Percentiles rank a stretch among this genome's conserved stretches.
Conservation (phyloP, 2,888 invertebrate species). For the Caenorhabditis angaria region DNA sequence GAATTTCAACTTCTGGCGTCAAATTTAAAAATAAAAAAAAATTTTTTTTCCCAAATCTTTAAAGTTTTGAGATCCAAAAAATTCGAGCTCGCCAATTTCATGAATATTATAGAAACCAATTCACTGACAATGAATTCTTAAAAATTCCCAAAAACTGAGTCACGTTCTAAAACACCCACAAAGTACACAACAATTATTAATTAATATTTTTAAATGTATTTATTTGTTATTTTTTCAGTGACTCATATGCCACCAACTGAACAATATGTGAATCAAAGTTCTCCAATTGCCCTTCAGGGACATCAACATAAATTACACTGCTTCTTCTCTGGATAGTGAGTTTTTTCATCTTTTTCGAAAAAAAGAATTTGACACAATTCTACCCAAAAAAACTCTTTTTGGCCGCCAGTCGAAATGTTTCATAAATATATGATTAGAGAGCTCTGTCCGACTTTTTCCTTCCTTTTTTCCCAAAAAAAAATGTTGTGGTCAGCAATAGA, state of each 20-base stretch:
- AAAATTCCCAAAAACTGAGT: not conserved
- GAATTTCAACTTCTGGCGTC: too few relatives aligned
- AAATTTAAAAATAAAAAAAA: too few relatives aligned
- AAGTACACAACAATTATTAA: too few relatives aligned
- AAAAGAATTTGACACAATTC: too few relatives aligned
- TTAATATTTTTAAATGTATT: too few relatives aligned
- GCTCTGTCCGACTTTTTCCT: constrained; percentile 17
- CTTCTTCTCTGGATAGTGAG: constrained; percentile 75
- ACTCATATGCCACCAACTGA: constrained; percentile 54
- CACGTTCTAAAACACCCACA: not conserved
- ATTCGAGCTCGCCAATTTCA: too few relatives aligned
- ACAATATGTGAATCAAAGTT: constrained; percentile 71
- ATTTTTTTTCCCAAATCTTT: too few relatives aligned
- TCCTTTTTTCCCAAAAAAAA: constrained; percentile 10
- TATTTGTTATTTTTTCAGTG: constrained; percentile 41
- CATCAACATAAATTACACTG: constrained; percentile 73
- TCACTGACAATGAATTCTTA: not conserved
- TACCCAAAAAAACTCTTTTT: constrained; percentile 12
- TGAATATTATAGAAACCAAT: too few relatives aligned
- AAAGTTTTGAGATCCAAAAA: too few relatives aligned
- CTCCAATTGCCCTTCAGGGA: constrained; percentile 70
- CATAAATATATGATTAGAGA: not conserved
- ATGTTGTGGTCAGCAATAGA: not conserved
- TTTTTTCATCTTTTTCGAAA: constrained; percentile 40
- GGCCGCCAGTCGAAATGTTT: not conserved